Evolutionary conservation across 2,113 vertebrate genomes (phyloP).

Genomic region (Oncorhynchus nerka): DNA sequence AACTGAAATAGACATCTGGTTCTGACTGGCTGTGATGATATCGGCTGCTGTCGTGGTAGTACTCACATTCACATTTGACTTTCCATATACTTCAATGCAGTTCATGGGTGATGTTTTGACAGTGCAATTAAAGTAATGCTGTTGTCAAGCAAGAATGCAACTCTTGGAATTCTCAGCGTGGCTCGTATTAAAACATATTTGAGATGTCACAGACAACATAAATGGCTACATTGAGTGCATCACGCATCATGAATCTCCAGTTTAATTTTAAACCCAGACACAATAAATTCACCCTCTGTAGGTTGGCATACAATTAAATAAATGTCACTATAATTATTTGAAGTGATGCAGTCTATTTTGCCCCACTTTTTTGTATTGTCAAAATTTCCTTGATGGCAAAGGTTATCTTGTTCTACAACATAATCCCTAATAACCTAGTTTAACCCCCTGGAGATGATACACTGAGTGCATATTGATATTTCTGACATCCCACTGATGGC

Average conservation of each 20-base stretch:
- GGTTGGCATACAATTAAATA: neutral
- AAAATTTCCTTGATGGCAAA: conserved; percentile 13
- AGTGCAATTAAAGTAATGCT: neutral
- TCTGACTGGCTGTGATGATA: neutral
- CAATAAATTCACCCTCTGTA: neutral
- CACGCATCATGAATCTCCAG: neutral
- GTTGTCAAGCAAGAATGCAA: conserved; percentile 14
- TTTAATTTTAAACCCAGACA: neutral
- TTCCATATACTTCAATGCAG: conserved; percentile 15
- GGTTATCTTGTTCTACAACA: conserved; percentile 47
- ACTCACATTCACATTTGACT: neutral
- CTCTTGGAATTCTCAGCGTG: conserved; percentile 11
- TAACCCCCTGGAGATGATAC: conserved; percentile 38
- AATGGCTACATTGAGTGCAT: conserved; percentile 5
- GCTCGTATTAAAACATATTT: conserved; percentile 23
- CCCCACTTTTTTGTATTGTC: neutral
- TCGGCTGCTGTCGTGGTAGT: neutral
- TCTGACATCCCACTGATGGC: conserved; percentile 27
- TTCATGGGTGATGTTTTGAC: conserved; percentile 26
- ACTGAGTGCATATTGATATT: conserved; percentile 63
- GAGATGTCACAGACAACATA: conserved; percentile 43
- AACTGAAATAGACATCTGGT: neutral
- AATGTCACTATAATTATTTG: neutral
- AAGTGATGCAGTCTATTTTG: neutral
- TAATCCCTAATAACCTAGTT: conserved; percentile 38